Base-by-base conservation (phyloP, 2,797 vertebrate genomes). In the Margarornis squamiger region DNA sequence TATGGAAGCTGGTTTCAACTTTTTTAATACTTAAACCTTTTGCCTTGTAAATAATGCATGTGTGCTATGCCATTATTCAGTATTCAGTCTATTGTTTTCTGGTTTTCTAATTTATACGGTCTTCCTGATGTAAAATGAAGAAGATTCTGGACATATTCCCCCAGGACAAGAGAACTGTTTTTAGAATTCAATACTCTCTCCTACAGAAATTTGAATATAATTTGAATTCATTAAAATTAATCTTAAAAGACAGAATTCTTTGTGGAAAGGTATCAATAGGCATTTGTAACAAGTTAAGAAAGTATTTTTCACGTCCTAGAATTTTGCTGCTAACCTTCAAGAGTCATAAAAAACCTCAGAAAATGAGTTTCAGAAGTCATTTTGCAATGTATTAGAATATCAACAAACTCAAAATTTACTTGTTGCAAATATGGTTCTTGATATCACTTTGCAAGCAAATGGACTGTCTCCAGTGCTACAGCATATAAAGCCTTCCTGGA, bases 21-120 rank as follows among this genome's bases (percentile, higher is more conserved):
- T 88, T 63, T 68, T 13, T 48, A 85, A 71, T 74, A 58, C 61
- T 83, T 91, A 77, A 85, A 45, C 36, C 18, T 83, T 90, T 78
- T 93, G 36, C 73, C 87, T 91, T 59, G 78, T 96, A 95, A 95
- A 96, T 96, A 96, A 97, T 90, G 62, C 51, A 90, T 88, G 70
- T 72, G 18, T 51, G 20, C 59, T 91, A 20, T 89, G n/a, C 39
- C 11, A 26, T 52, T 89, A 34, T 76, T 91, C 78, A 78, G 46
- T 88, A 91, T 93, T 93, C 87, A 91, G 66, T 68, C 54, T 68
- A 30, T 94, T 88, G 49, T 88, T 78, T 90, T 80, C 79, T 88
- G 38, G 83, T 66, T 92, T 92, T 83, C 73, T 92, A 75, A 77
- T 90, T 96, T 86, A 81, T 93, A 34, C 5, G 4, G 16, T 80